Base-by-base conservation (phyloP, 2,113 vertebrate genomes). In the Brachyhypopomus occidentalis region DNA sequence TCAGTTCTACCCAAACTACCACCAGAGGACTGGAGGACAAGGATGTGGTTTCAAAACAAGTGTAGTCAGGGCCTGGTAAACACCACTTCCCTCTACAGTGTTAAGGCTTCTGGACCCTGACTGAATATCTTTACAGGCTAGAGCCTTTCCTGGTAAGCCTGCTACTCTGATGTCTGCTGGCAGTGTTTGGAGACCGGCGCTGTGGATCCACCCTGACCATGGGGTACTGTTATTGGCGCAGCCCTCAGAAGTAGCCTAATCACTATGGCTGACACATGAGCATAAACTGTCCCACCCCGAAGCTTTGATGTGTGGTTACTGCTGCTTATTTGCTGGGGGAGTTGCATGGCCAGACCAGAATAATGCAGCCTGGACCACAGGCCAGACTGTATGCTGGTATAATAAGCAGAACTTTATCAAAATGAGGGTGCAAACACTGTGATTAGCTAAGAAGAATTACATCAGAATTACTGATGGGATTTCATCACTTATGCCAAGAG, bases 221-320 rank as follows among this genome's bases (percentile, higher is more conserved):
- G 59, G 63, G 34, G 22, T 60, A 58, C 45, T n/a, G 16, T 74
- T 78, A 66, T 58, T 81, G 75, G 83, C 41, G 56, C 58, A 82
- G 20, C 8, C 45, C 60, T 64, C 77, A 83, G 78, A 45, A 73
- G 73, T 2, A 20, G 22, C 16, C 70, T 82, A 78, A 84, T 79
- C 48, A 80, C 69, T 59, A 79, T 36, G 45, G 25, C 72, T 67
- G 63, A 67, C 41, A 58, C 70, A 27, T 52, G 36, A 74, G 30
- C 36, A 85, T 84, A 83, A 79, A 88, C 83, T 85, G 27, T 77
- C 73, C 58, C 82, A 80, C 84, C 84, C 84, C 77, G 73, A 45
- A 58, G 22, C 85, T 85, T 85, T 85, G 69, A 82, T 78, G 79
- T 84, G 48, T 34, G 38, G 79, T 83, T 84, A 74, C 77, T 83